Evolutionary conservation across 92 coral and sea anemone species (phyloP), one percentile per base, ranked within the genome.

Genomic region (Epizoanthus scotinus): DNA sequence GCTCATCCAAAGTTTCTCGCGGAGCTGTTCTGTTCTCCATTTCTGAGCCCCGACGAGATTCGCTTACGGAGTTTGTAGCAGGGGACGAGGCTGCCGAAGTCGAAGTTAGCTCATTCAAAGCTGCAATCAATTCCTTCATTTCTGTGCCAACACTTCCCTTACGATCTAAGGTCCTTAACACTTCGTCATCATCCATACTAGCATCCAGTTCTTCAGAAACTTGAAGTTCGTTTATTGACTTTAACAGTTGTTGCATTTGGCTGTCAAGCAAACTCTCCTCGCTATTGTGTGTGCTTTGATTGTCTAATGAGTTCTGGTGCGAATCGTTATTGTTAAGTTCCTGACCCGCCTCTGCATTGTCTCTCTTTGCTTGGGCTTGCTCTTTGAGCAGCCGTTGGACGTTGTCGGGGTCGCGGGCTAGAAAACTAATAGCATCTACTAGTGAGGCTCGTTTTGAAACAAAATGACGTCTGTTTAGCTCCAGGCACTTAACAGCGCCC

Each of bases 1-100:
- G 90, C 31, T 90, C 90, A 17, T 92, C 90, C 3, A 92, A 70
- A 0, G 94, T 84, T 82, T 92, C 97, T 60, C 69, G 82, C 18
- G 55, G 86, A 13, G 78, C 56, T 55, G 17, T 59, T 13, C 68
- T 9, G 56, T 38, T 12, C 68, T 60, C 58, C 52, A 40, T 1
- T 24, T 75, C 50, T 10, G 81, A 75, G 2, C 38, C 69, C 56
- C 81, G 26, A 60, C 83, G 88, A 3, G 88, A 67, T 13, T 78
- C 67, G 70, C 65, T 77, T 3, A 71, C 91, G 14, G 88, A 83
- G 12, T 57, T 38, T 7, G 82, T 49, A 26, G 82, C 82, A 53
- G 89, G 69, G 44, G 82, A 79, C 8, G 85, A 71, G 67, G 73
- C 28, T 14, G 81, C 77, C 14, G 61, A 67, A 3, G 71, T 13